Conservation (phyloP, 2,113 vertebrate species). For the Micronycteris hirsuta region DNA sequence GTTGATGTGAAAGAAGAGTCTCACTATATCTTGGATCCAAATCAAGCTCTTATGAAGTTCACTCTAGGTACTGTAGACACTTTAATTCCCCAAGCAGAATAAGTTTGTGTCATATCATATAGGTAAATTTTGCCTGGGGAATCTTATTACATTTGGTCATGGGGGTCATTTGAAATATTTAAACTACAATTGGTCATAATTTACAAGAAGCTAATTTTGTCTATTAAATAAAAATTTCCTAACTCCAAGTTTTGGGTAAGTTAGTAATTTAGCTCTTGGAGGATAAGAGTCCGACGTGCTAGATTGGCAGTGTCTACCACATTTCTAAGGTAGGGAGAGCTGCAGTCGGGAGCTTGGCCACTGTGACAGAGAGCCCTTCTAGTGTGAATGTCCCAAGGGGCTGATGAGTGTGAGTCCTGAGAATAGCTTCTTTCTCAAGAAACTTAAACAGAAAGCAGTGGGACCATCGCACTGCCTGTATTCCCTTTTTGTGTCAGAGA, state of each 20-base stretch:
- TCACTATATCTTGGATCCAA: conserved; percentile 91
- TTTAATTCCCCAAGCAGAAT: background rate
- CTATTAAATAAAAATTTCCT: background rate
- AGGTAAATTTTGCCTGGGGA: background rate
- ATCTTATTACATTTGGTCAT: background rate
- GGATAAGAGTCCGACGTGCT: background rate
- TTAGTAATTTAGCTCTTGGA: background rate
- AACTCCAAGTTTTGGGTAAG: background rate
- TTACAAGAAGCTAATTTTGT: conserved; percentile 23
- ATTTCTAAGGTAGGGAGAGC: background rate
- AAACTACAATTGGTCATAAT: background rate
- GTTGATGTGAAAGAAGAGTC: conserved; percentile 93
- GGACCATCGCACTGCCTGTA: rapidly evolving
- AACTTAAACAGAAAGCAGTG: background rate
- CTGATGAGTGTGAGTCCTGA: background rate
- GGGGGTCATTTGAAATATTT: background rate
- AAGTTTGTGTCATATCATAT: background rate
- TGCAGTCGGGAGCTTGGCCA: background rate
- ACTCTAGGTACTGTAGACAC: conserved; percentile 84
- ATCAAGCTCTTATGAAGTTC: conserved; percentile 80
- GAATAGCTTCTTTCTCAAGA: background rate
- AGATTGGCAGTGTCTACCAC: background rate
- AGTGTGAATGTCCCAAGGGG: background rate
- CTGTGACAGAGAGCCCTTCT: background rate
- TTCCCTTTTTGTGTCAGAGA: background rate